Evolutionary conservation across 2,113 vertebrate species (phyloP).

Genomic region (Psilopogon haemacephalus): DNA sequence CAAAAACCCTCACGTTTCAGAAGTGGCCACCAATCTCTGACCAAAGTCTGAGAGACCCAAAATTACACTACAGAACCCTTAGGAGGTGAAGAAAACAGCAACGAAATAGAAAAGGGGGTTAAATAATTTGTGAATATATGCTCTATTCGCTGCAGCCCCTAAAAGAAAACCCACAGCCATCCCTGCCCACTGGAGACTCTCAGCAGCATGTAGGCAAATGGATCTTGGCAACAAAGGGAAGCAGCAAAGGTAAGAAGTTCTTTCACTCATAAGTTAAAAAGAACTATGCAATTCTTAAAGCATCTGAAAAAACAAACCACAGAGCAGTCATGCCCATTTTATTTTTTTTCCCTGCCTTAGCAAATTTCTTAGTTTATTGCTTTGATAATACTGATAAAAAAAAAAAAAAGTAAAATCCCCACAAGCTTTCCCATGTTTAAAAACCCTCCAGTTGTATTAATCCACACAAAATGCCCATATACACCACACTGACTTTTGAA

Average conservation of each 20-base stretch:
- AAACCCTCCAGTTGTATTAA: conserved; percentile 4
- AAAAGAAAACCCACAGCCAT: neutral
- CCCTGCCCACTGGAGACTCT: neutral
- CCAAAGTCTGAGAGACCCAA: neutral
- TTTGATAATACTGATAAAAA: conserved; percentile 31
- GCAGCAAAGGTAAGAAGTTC: conserved; percentile 69
- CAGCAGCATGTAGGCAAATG: neutral
- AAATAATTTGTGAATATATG: neutral
- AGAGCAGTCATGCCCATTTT: conserved; percentile 40
- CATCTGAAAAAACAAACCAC: conserved; percentile 38
- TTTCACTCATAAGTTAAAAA: conserved; percentile 62
- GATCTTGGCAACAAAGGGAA: conserved; percentile 36
- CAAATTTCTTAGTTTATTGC: conserved; percentile 46
- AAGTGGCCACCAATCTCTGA: neutral
- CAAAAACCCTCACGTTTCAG: neutral
- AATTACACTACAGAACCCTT: neutral
- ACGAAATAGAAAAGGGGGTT: neutral
- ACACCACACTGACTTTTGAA: conserved; percentile 1
- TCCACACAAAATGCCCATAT: conserved; percentile 6
- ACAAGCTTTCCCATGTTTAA: neutral
- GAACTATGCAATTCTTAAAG: conserved; percentile 50
- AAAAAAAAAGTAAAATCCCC: conserved; percentile 27
- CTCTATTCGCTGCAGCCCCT: neutral
- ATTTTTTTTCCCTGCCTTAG: conserved; percentile 60
- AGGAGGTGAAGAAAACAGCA: neutral